Evolutionary conservation across 2,888 invertebrate genomes (phyloP).

Genomic region (Lithophane leautieri): DNA sequence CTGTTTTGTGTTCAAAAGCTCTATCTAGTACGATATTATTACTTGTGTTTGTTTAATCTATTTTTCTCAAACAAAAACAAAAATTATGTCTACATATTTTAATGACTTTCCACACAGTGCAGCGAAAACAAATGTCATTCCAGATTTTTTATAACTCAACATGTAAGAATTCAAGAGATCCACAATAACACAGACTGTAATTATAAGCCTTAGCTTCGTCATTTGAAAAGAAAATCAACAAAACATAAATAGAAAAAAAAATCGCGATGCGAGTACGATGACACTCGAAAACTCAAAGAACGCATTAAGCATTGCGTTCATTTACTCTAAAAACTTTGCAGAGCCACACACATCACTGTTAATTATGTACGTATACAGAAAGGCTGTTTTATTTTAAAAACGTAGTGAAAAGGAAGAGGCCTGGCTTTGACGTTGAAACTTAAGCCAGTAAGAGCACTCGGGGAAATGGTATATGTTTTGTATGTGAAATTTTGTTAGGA

Average conservation of each 20-base stretch:
- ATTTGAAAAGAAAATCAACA: slow-evolving; percentile 35
- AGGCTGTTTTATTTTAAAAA: slow-evolving; percentile 78
- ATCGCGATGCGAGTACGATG: slow-evolving; percentile 47
- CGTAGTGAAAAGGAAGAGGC: slow-evolving; percentile 87
- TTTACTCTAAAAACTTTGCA: slow-evolving; percentile 79
- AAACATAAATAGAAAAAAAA: slow-evolving; percentile 33
- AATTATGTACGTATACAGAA: slow-evolving; percentile 82
- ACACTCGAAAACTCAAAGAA: slow-evolving; percentile 77
- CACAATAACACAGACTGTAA: slow-evolving; percentile 27
- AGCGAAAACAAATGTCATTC: background rate
- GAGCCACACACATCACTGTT: slow-evolving; percentile 81
- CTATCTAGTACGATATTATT: background rate
- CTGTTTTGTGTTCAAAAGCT: background rate
- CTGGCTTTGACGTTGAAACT: slow-evolving; percentile 85
- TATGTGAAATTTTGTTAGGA: slow-evolving; percentile 67
- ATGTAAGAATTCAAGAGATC: slow-evolving; percentile 27
- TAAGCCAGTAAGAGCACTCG: slow-evolving; percentile 77
- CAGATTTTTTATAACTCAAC: background rate
- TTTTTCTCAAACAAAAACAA: background rate
- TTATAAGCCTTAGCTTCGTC: slow-evolving; percentile 34
- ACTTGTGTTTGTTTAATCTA: background rate
- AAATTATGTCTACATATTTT: slow-evolving; percentile 22
- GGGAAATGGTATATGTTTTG: slow-evolving; percentile 79
- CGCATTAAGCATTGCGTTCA: slow-evolving; percentile 76
- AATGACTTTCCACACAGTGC: slow-evolving; percentile 28